phyloP scores from a whole-genome alignment of 2,797 vertebrate species.

The Cetoscarus ocellatus region DNA sequence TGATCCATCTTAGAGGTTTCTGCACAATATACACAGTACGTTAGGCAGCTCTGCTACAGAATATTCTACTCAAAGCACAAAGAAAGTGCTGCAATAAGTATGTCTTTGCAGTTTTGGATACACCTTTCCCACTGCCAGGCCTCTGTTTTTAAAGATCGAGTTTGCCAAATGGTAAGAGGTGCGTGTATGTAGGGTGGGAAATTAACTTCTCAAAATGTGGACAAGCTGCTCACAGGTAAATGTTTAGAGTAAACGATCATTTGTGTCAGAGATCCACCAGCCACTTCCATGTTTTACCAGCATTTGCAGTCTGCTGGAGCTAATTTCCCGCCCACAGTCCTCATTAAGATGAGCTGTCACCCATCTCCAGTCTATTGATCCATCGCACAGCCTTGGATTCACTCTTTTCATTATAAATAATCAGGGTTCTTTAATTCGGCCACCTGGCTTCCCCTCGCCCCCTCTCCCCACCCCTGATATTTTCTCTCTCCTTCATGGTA shows the following conservation, averaged over 20 bases:
- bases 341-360: constrained; percentile 39
- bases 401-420: constrained; percentile 19
- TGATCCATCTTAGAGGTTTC: constrained; percentile 35
- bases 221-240: neutral
- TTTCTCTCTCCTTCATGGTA: constrained; percentile 77
- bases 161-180: constrained; percentile 63
- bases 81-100: constrained; percentile 64
- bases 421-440: constrained; percentile 69
- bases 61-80: constrained; percentile 67
- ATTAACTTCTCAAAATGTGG: neutral
- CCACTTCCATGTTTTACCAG: neutral
- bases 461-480: constrained; percentile 31
- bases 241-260: neutral
- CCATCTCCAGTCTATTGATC: constrained; percentile 41
- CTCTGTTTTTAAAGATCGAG: constrained; percentile 47
- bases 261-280: neutral
- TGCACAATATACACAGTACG: constrained; percentile 43
- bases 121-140: constrained; percentile 54
- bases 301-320: neutral
- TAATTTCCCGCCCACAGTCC: constrained; percentile 54
- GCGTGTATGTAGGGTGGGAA: constrained; percentile 51
- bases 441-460: constrained; percentile 63
- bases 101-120: constrained; percentile 35
- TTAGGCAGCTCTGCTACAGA: constrained; percentile 54
- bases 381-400: constrained; percentile 56